Base-by-base conservation (phyloP, 2,888 invertebrate species). In the Melolontha melolontha region DNA sequence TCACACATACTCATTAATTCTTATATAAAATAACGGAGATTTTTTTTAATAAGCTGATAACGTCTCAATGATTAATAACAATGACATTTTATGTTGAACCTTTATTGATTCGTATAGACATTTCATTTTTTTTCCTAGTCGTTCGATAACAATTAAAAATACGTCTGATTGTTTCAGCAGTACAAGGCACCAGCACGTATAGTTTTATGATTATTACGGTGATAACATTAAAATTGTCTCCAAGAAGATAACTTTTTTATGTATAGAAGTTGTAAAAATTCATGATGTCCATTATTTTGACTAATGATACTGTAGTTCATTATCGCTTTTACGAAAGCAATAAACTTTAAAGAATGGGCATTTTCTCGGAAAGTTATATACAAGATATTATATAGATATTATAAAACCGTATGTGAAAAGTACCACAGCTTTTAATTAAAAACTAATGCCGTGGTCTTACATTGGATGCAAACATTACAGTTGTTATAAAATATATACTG, bases 61-160 rank as follows among this genome's bases (percentile, higher is more conserved):
- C 44, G 29, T 44, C 14, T 12, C 16, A 8, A 29, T 59, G 59
- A 59, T 59, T 59, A 59, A 59, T 59, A 59, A 59, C 29, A 59
- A 59, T 59, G 59, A 59, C 59, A 59, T 59, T 59, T 59, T 47
- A 59, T 59, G 44, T 44, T 34, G 59, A 59, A n/a, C 14, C 44
- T 44, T 59, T 59, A 59, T 59, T 59, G 44, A 59, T 59, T 59
- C 29, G 10, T 22, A 22, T 22, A 44, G 29, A 27, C 12, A 29
- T 12, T n/a, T 14, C 17, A 40, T 54, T 40, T 40, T 22, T 34
- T 34, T 34, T 34, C 7, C 34, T 34, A 34, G 1, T 10, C 34
- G 34, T 17, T 2, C 29, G 59, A 59, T 59, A 59, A 44, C 40
- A 40, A n/a, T 29, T 44, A 29, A 44, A 59, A 29, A 44, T 29